phyloP scores from a whole-genome alignment of 2,888 invertebrate species.

The Polydesmus complanatus region DNA sequence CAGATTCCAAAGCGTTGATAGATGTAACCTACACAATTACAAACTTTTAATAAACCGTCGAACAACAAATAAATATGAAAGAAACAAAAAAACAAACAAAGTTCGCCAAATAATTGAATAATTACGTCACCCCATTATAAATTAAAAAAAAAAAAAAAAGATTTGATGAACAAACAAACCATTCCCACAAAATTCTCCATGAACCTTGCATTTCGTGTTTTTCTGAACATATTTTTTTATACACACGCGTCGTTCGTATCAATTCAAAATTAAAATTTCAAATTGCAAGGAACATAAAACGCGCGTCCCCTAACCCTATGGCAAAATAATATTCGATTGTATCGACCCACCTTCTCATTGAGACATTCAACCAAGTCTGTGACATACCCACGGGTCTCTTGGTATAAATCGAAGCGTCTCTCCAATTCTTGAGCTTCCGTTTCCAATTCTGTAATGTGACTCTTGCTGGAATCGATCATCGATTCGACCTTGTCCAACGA shows the following conservation, averaged over 20 bases:
- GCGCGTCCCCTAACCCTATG: not conserved
- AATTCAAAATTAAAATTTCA: not conserved
- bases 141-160: not conserved
- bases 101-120: not conserved
- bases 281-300: not conserved
- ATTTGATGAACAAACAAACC: not conserved
- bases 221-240: not conserved
- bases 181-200: not conserved
- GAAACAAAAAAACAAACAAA: not conserved
- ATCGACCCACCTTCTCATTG: slow-evolving; percentile 71
- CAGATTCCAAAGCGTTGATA: slow-evolving; percentile 63
- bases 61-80: not conserved
- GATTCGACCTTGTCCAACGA: slow-evolving; percentile 40
- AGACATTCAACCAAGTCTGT: slow-evolving; percentile 94
- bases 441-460: slow-evolving; percentile 39
- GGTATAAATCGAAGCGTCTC: slow-evolving; percentile 79
- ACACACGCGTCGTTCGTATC: not conserved
- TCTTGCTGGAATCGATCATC: slow-evolving; percentile 36
- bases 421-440: slow-evolving; percentile 51
- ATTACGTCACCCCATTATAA: not conserved
- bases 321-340: slow-evolving; percentile 13
- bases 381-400: slow-evolving; percentile 87
- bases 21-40: slow-evolving; percentile 36
- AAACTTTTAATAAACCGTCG: not conserved
- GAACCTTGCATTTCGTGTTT: not conserved